These are phyloP conservation scores for Lydus trimaculatus DNA, from an alignment of 2,888 invertebrate species.

Conservation along the genomic window DNA sequence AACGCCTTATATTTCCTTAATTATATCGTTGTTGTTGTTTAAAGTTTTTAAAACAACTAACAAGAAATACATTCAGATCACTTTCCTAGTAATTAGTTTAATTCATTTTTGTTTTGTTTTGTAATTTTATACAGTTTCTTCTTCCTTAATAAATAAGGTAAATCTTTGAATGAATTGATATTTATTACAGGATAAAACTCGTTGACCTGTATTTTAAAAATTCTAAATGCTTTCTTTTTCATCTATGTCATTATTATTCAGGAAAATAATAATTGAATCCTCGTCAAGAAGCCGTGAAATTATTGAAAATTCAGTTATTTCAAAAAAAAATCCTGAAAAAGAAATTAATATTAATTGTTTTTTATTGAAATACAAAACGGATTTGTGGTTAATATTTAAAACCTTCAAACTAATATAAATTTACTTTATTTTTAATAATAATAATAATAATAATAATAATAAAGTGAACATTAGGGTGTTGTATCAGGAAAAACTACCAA, in stretches of 20 bases:
- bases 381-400: conserved; percentile 27
- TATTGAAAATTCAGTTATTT: conserved; percentile 10
- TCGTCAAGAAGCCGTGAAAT: conserved; percentile 23
- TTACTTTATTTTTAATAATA: conserved; percentile 12
- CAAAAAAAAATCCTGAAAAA: neutral
- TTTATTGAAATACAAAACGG: conserved; percentile 21
- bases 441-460: neutral
- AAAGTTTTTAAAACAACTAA: conserved; percentile 11
- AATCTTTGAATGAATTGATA: neutral
- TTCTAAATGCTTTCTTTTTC: conserved; percentile 10
- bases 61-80: conserved; percentile 1
- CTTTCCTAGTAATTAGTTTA: conserved; percentile 12
- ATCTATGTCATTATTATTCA: neutral
- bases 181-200: conserved; percentile 2
- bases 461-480: neutral
- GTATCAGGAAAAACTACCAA: neutral
- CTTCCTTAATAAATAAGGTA: neutral
- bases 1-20: conserved; percentile 23
- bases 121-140: neutral
- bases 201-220: conserved; percentile 11
- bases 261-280: neutral
- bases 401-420: conserved; percentile 27
- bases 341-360: neutral
- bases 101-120: neutral
- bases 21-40: conserved; percentile 18